Conservation (phyloP, 2,797 vertebrate genomes). For the Epinephelus coioides region DNA sequence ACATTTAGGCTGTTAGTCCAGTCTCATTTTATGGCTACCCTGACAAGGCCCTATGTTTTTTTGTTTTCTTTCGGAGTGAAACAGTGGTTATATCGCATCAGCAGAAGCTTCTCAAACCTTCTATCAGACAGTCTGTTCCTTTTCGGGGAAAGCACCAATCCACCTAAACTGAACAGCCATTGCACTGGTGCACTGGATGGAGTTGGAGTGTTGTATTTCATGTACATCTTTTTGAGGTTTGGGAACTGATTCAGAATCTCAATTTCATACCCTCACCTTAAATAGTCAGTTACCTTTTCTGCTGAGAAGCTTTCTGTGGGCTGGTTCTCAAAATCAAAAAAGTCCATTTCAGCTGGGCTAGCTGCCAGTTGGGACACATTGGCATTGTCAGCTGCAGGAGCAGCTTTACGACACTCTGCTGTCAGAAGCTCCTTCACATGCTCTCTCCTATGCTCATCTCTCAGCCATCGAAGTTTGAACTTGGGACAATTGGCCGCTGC, state of each 20-base stretch:
- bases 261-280: neutral
- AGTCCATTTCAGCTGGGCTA: neutral
- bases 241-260: conserved; percentile 1
- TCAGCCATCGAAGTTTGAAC: too few relatives aligned
- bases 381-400: neutral
- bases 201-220: neutral
- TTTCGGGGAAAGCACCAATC: neutral
- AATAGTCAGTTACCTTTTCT: neutral
- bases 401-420: neutral
- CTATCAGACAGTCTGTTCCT: too few relatives aligned
- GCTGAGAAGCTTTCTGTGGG: neutral
- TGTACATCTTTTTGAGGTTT: neutral
- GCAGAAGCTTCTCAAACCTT: too few relatives aligned
- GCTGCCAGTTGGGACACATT: neutral
- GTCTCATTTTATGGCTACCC: too few relatives aligned
- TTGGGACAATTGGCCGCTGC: neutral
- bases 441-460: too few relatives aligned
- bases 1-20: too few relatives aligned
- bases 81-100: too few relatives aligned
- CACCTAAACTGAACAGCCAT: neutral
- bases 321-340: neutral
- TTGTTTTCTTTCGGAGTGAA: too few relatives aligned
- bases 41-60: too few relatives aligned
- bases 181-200: neutral
- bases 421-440: too few relatives aligned